Conservation (phyloP, 2,113 vertebrate species). For the Saccopteryx bilineata region DNA sequence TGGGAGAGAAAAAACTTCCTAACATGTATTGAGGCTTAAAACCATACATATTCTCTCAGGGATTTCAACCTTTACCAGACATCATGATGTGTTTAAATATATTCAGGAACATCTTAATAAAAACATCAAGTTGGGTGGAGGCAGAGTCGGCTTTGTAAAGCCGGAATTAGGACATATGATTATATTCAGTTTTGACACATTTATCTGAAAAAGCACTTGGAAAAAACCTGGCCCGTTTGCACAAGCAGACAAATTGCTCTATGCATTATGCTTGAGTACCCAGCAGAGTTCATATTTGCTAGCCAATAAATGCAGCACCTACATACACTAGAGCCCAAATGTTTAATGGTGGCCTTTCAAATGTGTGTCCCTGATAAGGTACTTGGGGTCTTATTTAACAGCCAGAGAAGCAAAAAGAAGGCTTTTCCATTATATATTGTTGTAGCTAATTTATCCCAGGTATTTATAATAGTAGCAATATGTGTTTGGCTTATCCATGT, state of each 20-base stretch:
- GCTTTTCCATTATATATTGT: slow-evolving; percentile 40
- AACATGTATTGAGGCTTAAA: slow-evolving; percentile 87
- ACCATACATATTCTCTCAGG: slow-evolving; percentile 82
- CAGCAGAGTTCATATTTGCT: slow-evolving; percentile 73
- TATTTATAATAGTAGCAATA: slow-evolving; percentile 74
- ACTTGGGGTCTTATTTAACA: slow-evolving; percentile 14
- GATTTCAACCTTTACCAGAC: slow-evolving; percentile 69
- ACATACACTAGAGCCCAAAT: not conserved
- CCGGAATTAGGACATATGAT: slow-evolving; percentile 64
- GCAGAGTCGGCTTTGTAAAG: slow-evolving; percentile 43
- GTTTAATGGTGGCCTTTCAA: slow-evolving; percentile 35
- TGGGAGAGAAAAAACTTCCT: slow-evolving; percentile 81
- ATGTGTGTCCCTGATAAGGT: not conserved
- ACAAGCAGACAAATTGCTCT: slow-evolving; percentile 61
- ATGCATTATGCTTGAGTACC: slow-evolving; percentile 40
- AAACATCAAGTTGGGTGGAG: slow-evolving; percentile 59
- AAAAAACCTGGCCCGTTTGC: slow-evolving; percentile 77
- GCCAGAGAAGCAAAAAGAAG: slow-evolving; percentile 42
- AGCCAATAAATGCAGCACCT: slow-evolving; percentile 34
- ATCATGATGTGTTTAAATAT: slow-evolving; percentile 80
- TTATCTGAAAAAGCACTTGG: slow-evolving; percentile 78
- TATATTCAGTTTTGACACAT: slow-evolving; percentile 77
- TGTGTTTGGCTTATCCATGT: slow-evolving; percentile 60
- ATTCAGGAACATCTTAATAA: slow-evolving; percentile 77
- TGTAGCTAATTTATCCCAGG: slow-evolving; percentile 43